Evolutionary conservation across 2,113 vertebrate species (phyloP).

Genomic region (Sakesphorus luctuosus): DNA sequence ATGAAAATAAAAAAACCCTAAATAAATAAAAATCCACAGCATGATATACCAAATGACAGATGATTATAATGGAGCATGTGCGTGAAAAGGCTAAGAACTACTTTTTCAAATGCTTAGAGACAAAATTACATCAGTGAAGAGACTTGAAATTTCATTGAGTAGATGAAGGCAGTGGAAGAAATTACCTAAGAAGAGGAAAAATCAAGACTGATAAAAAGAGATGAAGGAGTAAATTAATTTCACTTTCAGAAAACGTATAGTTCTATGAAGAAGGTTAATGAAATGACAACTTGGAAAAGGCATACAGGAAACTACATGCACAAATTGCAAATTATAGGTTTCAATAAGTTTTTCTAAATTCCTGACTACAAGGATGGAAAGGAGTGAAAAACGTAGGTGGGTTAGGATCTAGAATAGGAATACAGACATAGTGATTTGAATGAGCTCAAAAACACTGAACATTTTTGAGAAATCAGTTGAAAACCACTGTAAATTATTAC

Average conservation of each 20-base stretch:
- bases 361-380: not conserved
- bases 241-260: not conserved
- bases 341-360: conserved; percentile 8
- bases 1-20: not conserved
- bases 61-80: not conserved
- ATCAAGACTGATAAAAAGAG: not conserved
- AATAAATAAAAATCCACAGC: not conserved
- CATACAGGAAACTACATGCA: not conserved
- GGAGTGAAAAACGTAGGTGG: not conserved
- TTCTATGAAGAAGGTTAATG: conserved; percentile 5
- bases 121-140: not conserved
- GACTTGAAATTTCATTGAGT: not conserved
- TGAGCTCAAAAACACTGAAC: not conserved
- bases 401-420: not conserved
- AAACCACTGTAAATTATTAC: not conserved
- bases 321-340: conserved; percentile 29
- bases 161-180: not conserved
- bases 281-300: conserved; percentile 12
- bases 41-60: not conserved
- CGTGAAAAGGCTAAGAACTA: not conserved
- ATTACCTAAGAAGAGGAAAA: not conserved
- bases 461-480: not conserved
- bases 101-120: not conserved
- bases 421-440: not conserved
- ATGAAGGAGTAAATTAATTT: conserved; percentile 34